Conservation (phyloP, 2,888 invertebrate species). For the Caenorhabditis sp. region DNA sequence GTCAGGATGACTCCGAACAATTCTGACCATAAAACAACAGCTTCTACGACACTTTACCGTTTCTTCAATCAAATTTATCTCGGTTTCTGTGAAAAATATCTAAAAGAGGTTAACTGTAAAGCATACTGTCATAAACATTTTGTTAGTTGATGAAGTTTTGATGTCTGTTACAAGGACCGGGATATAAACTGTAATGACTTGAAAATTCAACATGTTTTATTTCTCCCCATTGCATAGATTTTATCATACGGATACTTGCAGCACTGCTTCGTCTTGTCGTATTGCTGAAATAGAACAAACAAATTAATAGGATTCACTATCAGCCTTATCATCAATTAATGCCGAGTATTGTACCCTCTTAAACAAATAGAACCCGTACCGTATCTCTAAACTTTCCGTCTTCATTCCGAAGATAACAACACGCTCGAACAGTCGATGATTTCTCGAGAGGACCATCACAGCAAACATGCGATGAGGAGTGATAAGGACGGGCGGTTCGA, state of each 20-base stretch:
- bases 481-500: slow-evolving; percentile 52
- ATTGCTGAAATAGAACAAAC: slow-evolving; percentile 64
- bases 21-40: too few relatives aligned
- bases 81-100: too few relatives aligned
- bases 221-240: slow-evolving; percentile 64
- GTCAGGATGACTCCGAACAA: too few relatives aligned
- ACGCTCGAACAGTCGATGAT: slow-evolving; percentile 69
- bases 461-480: slow-evolving; percentile 78
- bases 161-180: too few relatives aligned
- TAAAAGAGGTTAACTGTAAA: too few relatives aligned
- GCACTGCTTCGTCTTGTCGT: slow-evolving; percentile 76
- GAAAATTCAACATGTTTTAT: slow-evolving; percentile 60
- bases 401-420: slow-evolving; percentile 76
- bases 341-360: slow-evolving; percentile 4
- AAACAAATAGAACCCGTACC: slow-evolving; percentile 38
- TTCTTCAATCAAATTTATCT: too few relatives aligned
- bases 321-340: slow-evolving; percentile 13
- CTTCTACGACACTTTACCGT: too few relatives aligned
- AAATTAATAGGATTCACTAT: neutral
- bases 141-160: too few relatives aligned
- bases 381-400: slow-evolving; percentile 57
- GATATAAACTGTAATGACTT: too few relatives aligned
- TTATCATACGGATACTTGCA: slow-evolving; percentile 80
- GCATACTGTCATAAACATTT: too few relatives aligned
- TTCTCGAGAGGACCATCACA: slow-evolving; percentile 79